Percentiles rank a stretch among this genome's conserved stretches.
These are phyloP conservation scores for Mus minutoides DNA, from an alignment of 2,797 vertebrate genomes.

Conservation along the genomic window DNA sequence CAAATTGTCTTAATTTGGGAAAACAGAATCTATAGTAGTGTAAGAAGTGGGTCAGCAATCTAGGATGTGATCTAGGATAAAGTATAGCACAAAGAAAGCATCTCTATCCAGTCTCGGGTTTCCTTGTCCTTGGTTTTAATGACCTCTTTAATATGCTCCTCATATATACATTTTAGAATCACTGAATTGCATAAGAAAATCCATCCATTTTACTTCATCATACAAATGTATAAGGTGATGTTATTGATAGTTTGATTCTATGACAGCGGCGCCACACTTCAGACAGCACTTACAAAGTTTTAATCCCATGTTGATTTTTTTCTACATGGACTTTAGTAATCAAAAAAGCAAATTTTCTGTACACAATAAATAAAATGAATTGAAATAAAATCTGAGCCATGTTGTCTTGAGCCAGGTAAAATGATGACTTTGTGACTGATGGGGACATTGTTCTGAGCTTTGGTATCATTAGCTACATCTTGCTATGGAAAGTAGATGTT, in stretches of 20 bases:
- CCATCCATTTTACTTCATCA: constrained; percentile 7
- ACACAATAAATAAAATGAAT: not conserved
- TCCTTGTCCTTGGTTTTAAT: not conserved
- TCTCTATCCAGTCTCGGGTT: not conserved
- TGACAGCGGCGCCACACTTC: not conserved
- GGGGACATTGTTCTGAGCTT: not conserved
- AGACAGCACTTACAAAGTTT: not conserved
- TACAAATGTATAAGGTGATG: not conserved
- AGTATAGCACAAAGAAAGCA: not conserved
- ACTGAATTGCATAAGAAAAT: not conserved
- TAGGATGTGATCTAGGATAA: not conserved
- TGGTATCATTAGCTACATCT: not conserved
- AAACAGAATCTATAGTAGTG: not conserved
- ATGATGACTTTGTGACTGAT: not conserved
- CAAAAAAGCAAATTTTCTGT: not conserved
- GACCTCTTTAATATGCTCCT: not conserved
- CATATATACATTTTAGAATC: not conserved
- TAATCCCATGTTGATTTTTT: not conserved
- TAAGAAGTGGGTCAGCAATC: not conserved
- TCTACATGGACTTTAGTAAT: not conserved
- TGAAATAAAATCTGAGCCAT: not conserved
- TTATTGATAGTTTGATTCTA: constrained; percentile 24
- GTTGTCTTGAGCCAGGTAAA: not conserved
- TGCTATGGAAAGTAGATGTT: not conserved
- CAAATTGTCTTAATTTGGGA: not conserved